Conservation (phyloP, 2,888 invertebrate species). For the Amiota mariae region DNA sequence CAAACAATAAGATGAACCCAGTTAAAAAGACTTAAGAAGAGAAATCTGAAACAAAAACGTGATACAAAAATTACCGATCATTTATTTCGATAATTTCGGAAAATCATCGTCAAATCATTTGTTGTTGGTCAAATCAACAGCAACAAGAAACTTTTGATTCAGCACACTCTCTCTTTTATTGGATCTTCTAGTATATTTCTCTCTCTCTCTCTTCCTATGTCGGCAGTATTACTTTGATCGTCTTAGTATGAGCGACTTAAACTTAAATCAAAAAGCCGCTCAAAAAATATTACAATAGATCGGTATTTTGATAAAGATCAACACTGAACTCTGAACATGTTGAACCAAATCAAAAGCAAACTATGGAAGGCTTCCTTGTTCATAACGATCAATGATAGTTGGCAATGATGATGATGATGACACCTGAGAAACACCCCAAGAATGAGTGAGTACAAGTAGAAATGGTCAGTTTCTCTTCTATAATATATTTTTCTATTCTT, state of each 20-base stretch:
- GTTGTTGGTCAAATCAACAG: slow-evolving; percentile 66
- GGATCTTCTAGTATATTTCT: slow-evolving; percentile 22
- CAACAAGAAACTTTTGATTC: slow-evolving; percentile 38
- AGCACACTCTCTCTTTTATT: not conserved
- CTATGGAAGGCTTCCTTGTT: slow-evolving; percentile 6
- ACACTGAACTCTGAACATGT: not conserved
- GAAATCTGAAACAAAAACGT: slow-evolving; percentile 38
- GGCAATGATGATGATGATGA: slow-evolving; percentile 64
- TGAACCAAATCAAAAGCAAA: not conserved
- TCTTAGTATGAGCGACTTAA: slow-evolving; percentile 65
- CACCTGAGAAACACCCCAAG: slow-evolving; percentile 65
- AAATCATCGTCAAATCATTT: slow-evolving; percentile 72
- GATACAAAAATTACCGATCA: slow-evolving; percentile 65
- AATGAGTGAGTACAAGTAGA: no score
- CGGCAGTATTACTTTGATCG: slow-evolving; percentile 64
- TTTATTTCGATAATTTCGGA: slow-evolving; percentile 70
- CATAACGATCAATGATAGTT: slow-evolving; percentile 53
- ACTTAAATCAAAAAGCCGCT: slow-evolving; percentile 65
- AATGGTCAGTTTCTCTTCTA: no score
- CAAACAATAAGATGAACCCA: slow-evolving; percentile 2
- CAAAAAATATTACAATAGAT: slow-evolving; percentile 60
- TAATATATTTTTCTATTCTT: slow-evolving; percentile 12
- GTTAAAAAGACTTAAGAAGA: slow-evolving; percentile 14
- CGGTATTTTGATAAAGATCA: slow-evolving; percentile 63
- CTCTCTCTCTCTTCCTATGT: slow-evolving; percentile 35